A percentile compares a stretch with the other conserved stretches of the same genome.
Evolutionary conservation across 2,113 vertebrate species (phyloP).

Genomic region (Rallus limicola): DNA sequence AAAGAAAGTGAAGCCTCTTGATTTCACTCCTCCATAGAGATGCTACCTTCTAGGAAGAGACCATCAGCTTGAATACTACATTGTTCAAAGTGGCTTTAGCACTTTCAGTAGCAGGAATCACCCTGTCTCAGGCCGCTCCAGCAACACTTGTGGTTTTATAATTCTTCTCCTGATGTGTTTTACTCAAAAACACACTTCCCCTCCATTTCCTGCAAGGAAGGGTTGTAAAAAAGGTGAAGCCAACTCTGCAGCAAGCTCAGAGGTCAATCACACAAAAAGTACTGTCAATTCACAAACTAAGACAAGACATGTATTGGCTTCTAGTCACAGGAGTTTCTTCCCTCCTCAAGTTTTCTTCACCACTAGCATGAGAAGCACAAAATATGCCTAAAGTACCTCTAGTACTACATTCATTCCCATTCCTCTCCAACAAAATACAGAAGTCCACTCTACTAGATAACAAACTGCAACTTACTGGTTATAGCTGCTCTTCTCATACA

Average conservation of each 20-base stretch:
- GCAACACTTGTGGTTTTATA: background rate
- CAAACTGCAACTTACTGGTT: background rate
- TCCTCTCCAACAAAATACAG: background rate
- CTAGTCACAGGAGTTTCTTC: background rate
- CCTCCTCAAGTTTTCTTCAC: background rate
- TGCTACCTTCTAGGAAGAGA: background rate
- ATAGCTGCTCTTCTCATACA: background rate
- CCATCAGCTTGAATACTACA: background rate
- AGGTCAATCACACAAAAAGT: background rate
- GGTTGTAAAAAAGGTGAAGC: background rate
- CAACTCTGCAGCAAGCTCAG: background rate
- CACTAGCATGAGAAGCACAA: background rate
- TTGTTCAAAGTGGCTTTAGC: background rate
- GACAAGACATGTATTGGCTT: background rate
- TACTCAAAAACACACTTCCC: slow-evolving; percentile 1
- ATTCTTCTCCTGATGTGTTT: background rate
- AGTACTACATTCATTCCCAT: background rate
- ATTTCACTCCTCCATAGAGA: background rate
- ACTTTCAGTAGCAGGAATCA: background rate
- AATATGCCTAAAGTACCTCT: background rate
- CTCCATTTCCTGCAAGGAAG: background rate
- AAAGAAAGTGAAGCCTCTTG: background rate
- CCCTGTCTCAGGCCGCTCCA: background rate
- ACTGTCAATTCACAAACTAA: background rate
- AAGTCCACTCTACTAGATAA: background rate